These are phyloP conservation scores for Leucophenga maculata DNA, from an alignment of 2,888 invertebrate genomes.

Conservation along the genomic window DNA sequence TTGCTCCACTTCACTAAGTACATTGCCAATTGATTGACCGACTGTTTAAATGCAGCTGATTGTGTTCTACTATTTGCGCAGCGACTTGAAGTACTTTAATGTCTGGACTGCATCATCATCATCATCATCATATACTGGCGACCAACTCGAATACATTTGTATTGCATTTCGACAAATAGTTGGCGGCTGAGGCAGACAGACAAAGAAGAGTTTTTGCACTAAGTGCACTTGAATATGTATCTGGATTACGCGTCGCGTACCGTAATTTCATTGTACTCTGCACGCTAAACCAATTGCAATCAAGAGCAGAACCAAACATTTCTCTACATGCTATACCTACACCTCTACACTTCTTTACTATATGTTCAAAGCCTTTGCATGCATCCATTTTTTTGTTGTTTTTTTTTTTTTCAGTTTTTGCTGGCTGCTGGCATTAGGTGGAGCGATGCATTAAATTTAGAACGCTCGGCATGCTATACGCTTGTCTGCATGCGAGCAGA, in stretches of 20 bases:
- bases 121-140: no score
- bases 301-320: no score
- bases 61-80: not conserved
- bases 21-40: no score
- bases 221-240: slow-evolving; percentile 12
- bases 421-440: slow-evolving; percentile 64
- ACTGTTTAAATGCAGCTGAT: no score
- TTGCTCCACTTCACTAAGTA: no score
- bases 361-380: no score
- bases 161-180: not conserved
- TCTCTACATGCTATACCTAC: no score
- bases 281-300: no score
- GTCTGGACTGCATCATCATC: no score
- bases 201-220: not conserved
- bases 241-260: no score
- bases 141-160: not conserved
- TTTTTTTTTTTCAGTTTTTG: not conserved
- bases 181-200: not conserved
- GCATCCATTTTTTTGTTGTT: not conserved
- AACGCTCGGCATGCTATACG: slow-evolving; percentile 53
- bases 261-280: no score
- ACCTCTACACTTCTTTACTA: no score
- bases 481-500: slow-evolving; percentile 58
- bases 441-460: slow-evolving; percentile 62
- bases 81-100: not conserved